Conservation (phyloP, 23 tunicate species). For the Ciona savignyi region DNA sequence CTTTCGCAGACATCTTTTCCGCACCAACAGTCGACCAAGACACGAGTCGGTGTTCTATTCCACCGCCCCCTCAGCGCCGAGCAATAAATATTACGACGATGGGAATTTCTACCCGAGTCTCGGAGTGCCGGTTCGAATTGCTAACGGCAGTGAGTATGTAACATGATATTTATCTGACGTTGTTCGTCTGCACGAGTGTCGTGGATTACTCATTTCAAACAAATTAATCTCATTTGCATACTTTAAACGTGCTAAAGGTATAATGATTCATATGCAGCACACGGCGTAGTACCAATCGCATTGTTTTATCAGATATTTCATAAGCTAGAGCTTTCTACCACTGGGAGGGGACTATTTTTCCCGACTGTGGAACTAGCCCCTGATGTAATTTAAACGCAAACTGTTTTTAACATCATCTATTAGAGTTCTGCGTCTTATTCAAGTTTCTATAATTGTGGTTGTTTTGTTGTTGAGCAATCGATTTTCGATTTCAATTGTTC, state of each 20-base stretch:
- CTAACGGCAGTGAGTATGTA: conserved; percentile 2
- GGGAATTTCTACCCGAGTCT: conserved; percentile 57
- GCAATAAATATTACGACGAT: conserved; percentile 24
- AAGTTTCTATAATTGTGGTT: neutral
- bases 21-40: conserved; percentile 3
- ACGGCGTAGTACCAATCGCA: neutral
- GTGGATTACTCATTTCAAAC: neutral
- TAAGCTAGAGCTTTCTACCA: too few species aligned
- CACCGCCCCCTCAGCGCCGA: conserved; percentile 49
- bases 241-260: conserved; percentile 1
- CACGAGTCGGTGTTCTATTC: conserved; percentile 65
- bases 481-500: too few species aligned
- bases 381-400: too few species aligned
- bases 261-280: neutral
- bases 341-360: too few species aligned
- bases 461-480: neutral
- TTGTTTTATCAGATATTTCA: too few species aligned
- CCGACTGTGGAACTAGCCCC: neutral
- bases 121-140: conserved; percentile 60
- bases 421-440: too few species aligned
- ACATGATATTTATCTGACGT: conserved; percentile 1
- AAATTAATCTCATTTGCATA: neutral
- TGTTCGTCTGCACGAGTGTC: neutral
- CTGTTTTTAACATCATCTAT: too few species aligned
- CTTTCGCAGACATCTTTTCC: conserved; percentile 11